phyloP scores from a whole-genome alignment of 2,113 vertebrate species.

The Cyanoderma ruficeps region DNA sequence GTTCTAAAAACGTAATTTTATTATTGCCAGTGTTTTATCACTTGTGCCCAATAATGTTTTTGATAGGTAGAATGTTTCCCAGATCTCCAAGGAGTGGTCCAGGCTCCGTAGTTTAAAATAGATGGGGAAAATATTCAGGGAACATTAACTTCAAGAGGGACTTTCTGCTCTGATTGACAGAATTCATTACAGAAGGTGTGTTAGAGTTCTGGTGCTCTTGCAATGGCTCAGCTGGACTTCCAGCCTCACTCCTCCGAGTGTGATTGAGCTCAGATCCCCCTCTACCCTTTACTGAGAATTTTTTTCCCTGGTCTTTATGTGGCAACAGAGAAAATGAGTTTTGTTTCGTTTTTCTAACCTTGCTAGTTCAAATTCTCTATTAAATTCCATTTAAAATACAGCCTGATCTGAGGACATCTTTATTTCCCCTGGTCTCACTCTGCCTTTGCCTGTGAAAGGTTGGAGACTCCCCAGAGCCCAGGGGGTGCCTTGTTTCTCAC shows the following conservation, averaged over 20 bases:
- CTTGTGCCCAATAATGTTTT: not conserved
- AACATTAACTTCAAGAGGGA: conserved; percentile 28
- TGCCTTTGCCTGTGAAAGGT: not conserved
- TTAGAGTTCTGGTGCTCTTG: not conserved
- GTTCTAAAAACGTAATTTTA: not conserved
- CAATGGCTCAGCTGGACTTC: conserved; percentile 17
- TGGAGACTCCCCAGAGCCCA: not conserved
- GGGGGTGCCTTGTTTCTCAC: not conserved
- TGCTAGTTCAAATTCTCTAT: not conserved
- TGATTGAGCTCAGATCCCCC: not conserved
- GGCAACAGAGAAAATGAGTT: not conserved
- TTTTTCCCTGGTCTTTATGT: not conserved
- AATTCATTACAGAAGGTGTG: conserved; percentile 48
- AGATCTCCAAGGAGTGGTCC: conserved; percentile 20
- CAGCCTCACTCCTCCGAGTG: not conserved
- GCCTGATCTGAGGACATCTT: not conserved
- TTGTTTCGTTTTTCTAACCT: not conserved
- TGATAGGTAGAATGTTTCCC: not conserved
- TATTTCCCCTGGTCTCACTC: not conserved
- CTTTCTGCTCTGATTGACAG: conserved; percentile 58
- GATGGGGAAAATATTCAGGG: conserved; percentile 45
- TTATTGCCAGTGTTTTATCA: not conserved
- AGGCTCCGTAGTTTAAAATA: conserved; percentile 32
- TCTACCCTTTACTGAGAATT: not conserved
- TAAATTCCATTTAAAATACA: not conserved